A percentile compares a stretch with the other conserved stretches of the same genome.
Conservation (phyloP, 2,888 invertebrate genomes). For the Rhingia rostrata region DNA sequence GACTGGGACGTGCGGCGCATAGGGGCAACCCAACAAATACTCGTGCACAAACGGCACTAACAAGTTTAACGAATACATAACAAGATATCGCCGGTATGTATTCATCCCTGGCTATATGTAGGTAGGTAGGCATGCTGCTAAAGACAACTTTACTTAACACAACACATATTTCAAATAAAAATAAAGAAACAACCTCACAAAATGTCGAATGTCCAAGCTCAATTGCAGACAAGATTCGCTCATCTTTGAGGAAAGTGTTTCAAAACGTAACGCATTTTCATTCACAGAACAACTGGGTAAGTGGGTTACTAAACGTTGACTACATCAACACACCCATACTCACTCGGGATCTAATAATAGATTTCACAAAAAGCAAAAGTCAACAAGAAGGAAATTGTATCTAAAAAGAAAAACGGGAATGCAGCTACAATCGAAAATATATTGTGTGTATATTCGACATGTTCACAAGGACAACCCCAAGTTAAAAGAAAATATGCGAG, state of each 20-base stretch:
- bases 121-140: conserved; percentile 14
- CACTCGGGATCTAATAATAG: conserved; percentile 50
- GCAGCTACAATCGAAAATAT: conserved; percentile 13
- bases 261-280: conserved; percentile 56
- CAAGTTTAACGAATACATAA: conserved; percentile 76
- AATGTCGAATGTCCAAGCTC: not conserved
- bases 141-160: conserved; percentile 42
- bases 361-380: conserved; percentile 39
- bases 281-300: conserved; percentile 65
- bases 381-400: conserved; percentile 31
- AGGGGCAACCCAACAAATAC: conserved; percentile 59
- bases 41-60: conserved; percentile 57
- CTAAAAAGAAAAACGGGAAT: conserved; percentile 10
- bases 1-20: conserved; percentile 10
- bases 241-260: conserved; percentile 24
- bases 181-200: not conserved
- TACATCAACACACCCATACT: conserved; percentile 3
- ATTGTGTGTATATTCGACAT: conserved; percentile 36
- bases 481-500: not conserved
- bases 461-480: conserved; percentile 40
- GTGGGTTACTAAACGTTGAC: conserved; percentile 58
- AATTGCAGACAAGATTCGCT: not conserved
- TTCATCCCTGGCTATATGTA: conserved; percentile 25
- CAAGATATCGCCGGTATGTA: conserved; percentile 58
- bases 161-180: conserved; percentile 45